Evolutionary conservation across 2,113 vertebrate species (phyloP).

Genomic region (Dasyornis broadbenti): DNA sequence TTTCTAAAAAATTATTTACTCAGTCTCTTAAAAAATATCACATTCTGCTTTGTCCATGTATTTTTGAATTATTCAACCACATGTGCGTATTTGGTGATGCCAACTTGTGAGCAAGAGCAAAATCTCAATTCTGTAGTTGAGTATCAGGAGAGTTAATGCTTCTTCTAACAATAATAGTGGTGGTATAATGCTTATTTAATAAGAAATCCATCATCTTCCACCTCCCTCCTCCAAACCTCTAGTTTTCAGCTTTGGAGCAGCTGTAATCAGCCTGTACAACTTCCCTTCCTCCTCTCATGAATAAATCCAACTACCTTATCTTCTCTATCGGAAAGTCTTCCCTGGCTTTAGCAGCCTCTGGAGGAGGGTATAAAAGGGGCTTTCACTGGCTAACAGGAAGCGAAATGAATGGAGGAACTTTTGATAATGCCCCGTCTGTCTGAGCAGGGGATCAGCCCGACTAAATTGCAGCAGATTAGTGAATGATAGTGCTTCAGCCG

Average conservation of each 20-base stretch:
- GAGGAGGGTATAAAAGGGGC: conserved; percentile 46
- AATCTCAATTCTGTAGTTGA: neutral
- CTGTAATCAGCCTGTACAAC: neutral
- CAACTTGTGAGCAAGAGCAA: neutral
- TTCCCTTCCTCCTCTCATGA: conserved; percentile 27
- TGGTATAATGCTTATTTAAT: neutral
- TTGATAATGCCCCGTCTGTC: conserved; percentile 59
- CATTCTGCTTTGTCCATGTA: neutral
- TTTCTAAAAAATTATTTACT: neutral
- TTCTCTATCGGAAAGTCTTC: conserved; percentile 46
- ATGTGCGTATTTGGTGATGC: neutral
- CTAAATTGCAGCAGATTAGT: conserved; percentile 32
- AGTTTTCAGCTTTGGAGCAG: conserved; percentile 34
- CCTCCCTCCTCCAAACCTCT: neutral
- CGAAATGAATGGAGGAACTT: conserved; percentile 55
- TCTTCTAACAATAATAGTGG: neutral
- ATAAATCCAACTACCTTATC: conserved; percentile 41
- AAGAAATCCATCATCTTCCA: neutral
- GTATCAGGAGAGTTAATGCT: neutral
- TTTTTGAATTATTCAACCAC: neutral
- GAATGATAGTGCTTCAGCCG: conserved; percentile 20
- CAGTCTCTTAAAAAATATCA: neutral
- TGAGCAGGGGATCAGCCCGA: neutral
- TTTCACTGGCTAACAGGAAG: conserved; percentile 60
- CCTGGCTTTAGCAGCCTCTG: conserved; percentile 21